Evolutionary conservation across 2,113 vertebrate species (phyloP).

Genomic region (Albula goreensis): DNA sequence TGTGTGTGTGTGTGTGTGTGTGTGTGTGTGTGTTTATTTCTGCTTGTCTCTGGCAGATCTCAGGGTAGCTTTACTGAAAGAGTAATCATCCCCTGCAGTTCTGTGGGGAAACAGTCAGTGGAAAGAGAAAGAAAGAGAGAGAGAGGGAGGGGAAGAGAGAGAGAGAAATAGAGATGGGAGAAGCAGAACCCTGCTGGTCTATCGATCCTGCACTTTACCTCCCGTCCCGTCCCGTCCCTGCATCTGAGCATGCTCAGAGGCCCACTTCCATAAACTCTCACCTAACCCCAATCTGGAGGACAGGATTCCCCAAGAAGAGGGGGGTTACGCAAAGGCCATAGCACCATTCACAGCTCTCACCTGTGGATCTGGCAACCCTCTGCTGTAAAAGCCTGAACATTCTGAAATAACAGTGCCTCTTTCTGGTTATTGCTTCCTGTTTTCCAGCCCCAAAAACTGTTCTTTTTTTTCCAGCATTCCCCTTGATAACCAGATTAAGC

Average conservation of each 20-base stretch:
- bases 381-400: not conserved
- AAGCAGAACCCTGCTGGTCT: too few relatives aligned
- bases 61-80: too few relatives aligned
- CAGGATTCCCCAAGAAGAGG: not conserved
- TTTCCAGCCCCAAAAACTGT: not conserved
- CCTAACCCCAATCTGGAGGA: not conserved
- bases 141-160: too few relatives aligned
- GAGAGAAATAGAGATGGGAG: too few relatives aligned
- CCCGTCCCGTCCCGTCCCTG: too few relatives aligned
- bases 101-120: too few relatives aligned
- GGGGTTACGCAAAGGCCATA: not conserved
- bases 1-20: constrained; percentile 32
- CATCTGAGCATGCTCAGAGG: too few relatives aligned
- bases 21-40: constrained; percentile 53
- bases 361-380: not conserved
- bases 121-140: too few relatives aligned
- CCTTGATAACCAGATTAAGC: constrained; percentile 36
- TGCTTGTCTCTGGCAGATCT: not conserved
- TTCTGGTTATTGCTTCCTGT: constrained; percentile 28
- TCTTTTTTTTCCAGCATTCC: constrained; percentile 19
- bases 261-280: not conserved
- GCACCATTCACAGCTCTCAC: not conserved
- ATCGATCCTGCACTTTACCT: too few relatives aligned
- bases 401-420: not conserved
- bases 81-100: too few relatives aligned